phyloP scores from a whole-genome alignment of 2,888 invertebrate species.

The Alsophila aescularia region DNA sequence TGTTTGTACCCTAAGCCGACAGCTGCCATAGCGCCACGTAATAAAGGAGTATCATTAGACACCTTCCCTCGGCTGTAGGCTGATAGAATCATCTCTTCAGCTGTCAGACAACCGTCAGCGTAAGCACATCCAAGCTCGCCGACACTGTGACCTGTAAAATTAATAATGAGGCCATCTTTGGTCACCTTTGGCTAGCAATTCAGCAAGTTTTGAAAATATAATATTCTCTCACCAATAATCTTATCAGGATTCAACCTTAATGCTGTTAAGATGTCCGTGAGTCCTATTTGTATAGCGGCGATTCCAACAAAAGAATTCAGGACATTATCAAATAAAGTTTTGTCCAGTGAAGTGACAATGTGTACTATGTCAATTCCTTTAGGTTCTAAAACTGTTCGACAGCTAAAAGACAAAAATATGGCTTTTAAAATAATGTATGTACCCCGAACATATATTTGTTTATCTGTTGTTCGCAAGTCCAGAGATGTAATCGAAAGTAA shows the following conservation, averaged over 20 bases:
- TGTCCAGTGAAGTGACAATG: slow-evolving; percentile 86
- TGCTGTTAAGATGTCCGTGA: slow-evolving; percentile 68
- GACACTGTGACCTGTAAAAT: slow-evolving; percentile 91
- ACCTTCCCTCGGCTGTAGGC: slow-evolving; percentile 92
- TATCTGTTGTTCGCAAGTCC: too few relatives aligned
- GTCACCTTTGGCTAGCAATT: not conserved
- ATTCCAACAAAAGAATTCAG: slow-evolving; percentile 90
- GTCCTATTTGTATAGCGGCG: slow-evolving; percentile 87
- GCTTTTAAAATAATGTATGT: not conserved
- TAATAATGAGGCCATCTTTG: not conserved
- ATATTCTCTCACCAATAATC: slow-evolving; percentile 86
- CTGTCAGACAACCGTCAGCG: slow-evolving; percentile 94
- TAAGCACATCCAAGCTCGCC: slow-evolving; percentile 98
- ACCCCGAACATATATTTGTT: too few relatives aligned
- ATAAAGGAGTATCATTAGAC: slow-evolving; percentile 87
- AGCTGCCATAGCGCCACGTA: slow-evolving; percentile 94
- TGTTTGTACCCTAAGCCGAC: slow-evolving; percentile 87
- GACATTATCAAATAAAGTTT: slow-evolving; percentile 82
- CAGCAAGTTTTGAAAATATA: not conserved
- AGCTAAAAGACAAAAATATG: slow-evolving; percentile 55
- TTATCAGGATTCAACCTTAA: slow-evolving; percentile 88
- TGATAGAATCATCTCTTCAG: slow-evolving; percentile 92
- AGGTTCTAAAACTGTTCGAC: slow-evolving; percentile 83
- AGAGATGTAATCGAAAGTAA: too few relatives aligned
- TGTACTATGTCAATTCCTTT: slow-evolving; percentile 87